These are phyloP conservation scores for Gopherus evgoodei DNA, from an alignment of 2,113 vertebrate genomes.

Conservation along the genomic window DNA sequence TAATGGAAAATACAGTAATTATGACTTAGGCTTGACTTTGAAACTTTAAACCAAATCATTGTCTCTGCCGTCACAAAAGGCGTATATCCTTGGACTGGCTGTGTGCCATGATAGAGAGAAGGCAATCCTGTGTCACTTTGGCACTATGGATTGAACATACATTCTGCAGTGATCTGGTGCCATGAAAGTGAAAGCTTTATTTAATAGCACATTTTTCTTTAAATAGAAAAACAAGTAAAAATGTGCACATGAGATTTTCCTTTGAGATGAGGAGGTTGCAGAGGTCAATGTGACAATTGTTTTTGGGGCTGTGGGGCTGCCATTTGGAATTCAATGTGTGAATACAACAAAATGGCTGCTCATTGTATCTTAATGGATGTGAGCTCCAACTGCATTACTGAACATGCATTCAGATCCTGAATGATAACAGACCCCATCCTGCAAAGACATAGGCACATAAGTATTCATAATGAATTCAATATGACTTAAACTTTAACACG, in stretches of 20 bases:
- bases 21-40: background rate
- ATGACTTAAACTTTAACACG: background rate
- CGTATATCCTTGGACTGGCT: background rate
- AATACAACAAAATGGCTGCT: background rate
- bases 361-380: background rate
- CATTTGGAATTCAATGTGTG: background rate
- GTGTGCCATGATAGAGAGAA: rapidly evolving
- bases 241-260: background rate
- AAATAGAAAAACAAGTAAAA: rapidly evolving
- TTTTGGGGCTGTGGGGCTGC: background rate
- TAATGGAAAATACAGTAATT: background rate
- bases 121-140: background rate
- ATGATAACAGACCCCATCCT: background rate
- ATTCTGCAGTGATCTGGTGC: background rate
- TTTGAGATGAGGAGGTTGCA: rapidly evolving
- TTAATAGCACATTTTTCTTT: background rate
- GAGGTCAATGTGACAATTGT: background rate
- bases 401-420: background rate
- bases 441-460: background rate
- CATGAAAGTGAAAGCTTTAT: background rate
- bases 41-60: background rate
- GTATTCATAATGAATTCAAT: background rate
- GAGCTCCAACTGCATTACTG: background rate
- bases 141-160: rapidly evolving
- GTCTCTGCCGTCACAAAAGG: background rate